Evolutionary conservation across 2,113 vertebrate genomes (phyloP).

Genomic region (Ictidomys tridecemlineatus): DNA sequence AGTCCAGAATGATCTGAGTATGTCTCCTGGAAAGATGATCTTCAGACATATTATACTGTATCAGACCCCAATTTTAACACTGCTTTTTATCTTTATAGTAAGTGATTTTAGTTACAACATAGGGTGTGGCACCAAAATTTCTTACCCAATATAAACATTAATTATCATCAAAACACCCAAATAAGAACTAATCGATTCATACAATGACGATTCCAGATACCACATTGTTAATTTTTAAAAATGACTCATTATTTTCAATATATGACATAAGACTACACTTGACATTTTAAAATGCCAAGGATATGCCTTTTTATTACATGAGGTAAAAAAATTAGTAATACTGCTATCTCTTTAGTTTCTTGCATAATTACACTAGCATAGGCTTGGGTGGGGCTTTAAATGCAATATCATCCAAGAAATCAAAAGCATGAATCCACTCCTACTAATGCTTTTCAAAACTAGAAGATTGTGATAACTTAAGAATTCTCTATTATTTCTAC

Average conservation of each 20-base stretch:
- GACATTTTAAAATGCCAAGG: not conserved
- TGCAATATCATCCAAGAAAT: not conserved
- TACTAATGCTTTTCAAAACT: not conserved
- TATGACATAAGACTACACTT: not conserved
- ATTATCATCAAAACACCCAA: not conserved
- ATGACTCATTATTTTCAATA: not conserved
- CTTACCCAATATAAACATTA: not conserved
- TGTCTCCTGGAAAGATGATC: not conserved
- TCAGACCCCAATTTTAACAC: not conserved
- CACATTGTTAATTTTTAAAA: not conserved
- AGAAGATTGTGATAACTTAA: not conserved
- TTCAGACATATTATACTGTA: not conserved
- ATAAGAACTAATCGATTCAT: not conserved
- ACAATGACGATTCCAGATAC: not conserved
- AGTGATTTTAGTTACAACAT: not conserved
- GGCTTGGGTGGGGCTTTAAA: not conserved
- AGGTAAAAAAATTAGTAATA: not conserved
- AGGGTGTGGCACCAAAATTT: not conserved
- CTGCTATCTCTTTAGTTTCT: not conserved
- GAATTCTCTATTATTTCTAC: not conserved
- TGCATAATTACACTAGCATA: not conserved
- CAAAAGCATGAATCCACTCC: not conserved
- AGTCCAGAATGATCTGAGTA: not conserved
- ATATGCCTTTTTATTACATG: not conserved
- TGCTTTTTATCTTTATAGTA: not conserved